Evolutionary conservation across 2,888 invertebrate species (phyloP), one percentile per base, ranked within the genome.

Genomic region (Chrysolina americana): DNA sequence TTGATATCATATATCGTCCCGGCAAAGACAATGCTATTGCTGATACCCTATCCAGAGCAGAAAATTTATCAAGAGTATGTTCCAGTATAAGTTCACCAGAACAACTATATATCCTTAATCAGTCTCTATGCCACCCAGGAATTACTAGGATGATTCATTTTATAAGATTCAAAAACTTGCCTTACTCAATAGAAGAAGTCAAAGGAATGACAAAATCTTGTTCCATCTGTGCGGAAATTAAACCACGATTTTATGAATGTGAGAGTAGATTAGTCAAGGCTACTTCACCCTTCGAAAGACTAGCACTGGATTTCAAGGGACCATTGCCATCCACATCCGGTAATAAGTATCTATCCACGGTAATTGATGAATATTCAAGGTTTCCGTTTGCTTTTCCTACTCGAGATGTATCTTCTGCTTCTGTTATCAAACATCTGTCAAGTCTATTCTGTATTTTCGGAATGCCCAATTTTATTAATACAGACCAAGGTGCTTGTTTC

Each of bases 301-400:
- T 79, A 1, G 75, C 50, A 53, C 44, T 78, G 13, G 73, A 79
- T 69, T 70, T 70, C 47, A 59, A 70, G 15, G 63, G 69, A 6
- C 62, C 71, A 69, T 65, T 78, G 9, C 78, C 76, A 10, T 68
- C 73, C 11, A 68, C 66, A 64, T 69, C 73, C n/a, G n/a, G 63
- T 11, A 78, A 79, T 66, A 23, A 19, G 47, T 74, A 74, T 48
- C 68, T 78, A 44, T 64, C 80, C n/a, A 78, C 78, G 5, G 66
- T 82, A 10, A 71, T 81, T 41, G 56, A 71, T 65, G 65, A 71
- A 65, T 71, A 23, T 41, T 72, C 72, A 53, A 66, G 72, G 36
- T 76, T 70, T 75, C 71, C 77, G 13, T 80, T 78, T 66, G 78
- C 78, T 11, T 80, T 59, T 69, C 70, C 77, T 36, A 76, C 76